A percentile compares a stretch with the other conserved stretches of the same genome.
These are phyloP conservation scores for Hoplostethus mediterraneus DNA, from an alignment of 2,797 vertebrate species.

Conservation along the genomic window DNA sequence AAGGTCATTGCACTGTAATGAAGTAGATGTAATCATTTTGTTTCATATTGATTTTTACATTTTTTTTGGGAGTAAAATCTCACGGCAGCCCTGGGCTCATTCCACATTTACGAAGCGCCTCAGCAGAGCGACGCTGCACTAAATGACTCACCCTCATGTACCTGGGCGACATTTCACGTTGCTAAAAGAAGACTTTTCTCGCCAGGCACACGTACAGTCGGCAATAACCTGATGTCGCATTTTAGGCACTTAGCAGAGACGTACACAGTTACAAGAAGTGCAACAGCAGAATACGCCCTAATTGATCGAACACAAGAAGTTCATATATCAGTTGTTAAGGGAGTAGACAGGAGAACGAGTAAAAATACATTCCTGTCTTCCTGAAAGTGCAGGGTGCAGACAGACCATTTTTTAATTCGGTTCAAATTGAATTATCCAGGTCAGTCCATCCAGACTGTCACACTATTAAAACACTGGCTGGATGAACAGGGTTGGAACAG, in stretches of 20 bases:
- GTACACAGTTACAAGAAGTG: not conserved
- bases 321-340: not conserved
- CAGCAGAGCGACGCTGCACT: slow-evolving; percentile 38
- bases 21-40: slow-evolving; percentile 20
- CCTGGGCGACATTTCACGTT: slow-evolving; percentile 59
- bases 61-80: slow-evolving; percentile 39
- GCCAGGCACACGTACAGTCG: slow-evolving; percentile 21
- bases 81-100: slow-evolving; percentile 26
- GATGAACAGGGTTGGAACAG: no score
- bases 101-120: slow-evolving; percentile 35
- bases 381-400: no score
- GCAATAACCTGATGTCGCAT: slow-evolving; percentile 9
- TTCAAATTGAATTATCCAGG: no score
- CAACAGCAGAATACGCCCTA: not conserved
- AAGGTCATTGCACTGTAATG: slow-evolving; percentile 21
- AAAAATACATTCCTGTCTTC: no score
- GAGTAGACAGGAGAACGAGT: no score
- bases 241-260: not conserved
- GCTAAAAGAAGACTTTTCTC: slow-evolving; percentile 30
- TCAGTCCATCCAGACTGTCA: no score
- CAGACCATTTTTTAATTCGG: no score
- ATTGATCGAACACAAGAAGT: not conserved
- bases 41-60: slow-evolving; percentile 51
- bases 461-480: no score
- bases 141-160: slow-evolving; percentile 56